Conservation (phyloP, 2,113 vertebrate genomes). For the Lagopus leucura region DNA sequence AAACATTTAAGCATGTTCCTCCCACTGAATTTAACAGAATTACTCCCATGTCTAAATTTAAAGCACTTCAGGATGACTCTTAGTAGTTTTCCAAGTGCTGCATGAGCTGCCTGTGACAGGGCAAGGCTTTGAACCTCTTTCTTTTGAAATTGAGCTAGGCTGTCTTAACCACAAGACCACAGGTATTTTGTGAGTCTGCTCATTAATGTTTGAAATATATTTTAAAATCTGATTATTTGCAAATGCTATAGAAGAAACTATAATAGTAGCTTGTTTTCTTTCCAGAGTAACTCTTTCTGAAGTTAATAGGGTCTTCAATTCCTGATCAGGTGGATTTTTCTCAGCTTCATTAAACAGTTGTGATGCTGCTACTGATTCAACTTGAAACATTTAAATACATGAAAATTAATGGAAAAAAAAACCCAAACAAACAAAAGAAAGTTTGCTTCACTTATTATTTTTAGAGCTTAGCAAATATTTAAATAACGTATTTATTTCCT, state of each 20-base stretch:
- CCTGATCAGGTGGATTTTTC: conserved; percentile 15
- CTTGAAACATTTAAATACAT: background rate
- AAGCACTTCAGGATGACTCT: background rate
- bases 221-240: conserved; percentile 2
- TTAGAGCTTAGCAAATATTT: background rate
- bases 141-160: conserved; percentile 13
- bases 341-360: background rate
- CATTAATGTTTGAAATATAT: conserved; percentile 12
- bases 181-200: conserved; percentile 56
- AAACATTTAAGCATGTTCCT: background rate
- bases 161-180: conserved; percentile 57
- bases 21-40: background rate
- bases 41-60: background rate
- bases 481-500: background rate
- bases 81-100: background rate
- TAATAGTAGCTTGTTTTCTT: background rate
- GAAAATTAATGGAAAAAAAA: background rate
- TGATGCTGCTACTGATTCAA: background rate
- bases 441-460: background rate
- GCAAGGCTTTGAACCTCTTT: conserved; percentile 28
- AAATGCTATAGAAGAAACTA: background rate
- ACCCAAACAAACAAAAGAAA: background rate
- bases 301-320: background rate
- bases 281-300: conserved; percentile 1
- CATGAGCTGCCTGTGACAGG: conserved; percentile 2